A percentile compares a stretch with the other conserved stretches of the same genome.
Conservation (phyloP, 2,797 vertebrate genomes). For the Lagothrix lagotricha region DNA sequence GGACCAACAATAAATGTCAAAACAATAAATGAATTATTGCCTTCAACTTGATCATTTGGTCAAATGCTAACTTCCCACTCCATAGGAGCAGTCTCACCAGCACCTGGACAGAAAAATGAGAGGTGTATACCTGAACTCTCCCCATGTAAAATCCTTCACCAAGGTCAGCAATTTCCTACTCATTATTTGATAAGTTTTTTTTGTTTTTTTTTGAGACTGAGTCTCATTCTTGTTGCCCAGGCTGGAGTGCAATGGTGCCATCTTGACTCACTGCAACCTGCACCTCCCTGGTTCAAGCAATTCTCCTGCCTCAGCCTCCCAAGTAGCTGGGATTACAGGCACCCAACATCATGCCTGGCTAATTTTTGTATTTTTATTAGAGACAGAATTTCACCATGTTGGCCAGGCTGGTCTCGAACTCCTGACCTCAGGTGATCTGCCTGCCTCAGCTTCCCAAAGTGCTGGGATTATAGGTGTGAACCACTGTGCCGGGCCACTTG, state of each 20-base stretch:
- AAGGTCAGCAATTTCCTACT: background rate
- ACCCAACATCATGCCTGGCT: background rate
- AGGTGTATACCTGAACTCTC: background rate
- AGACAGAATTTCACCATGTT: background rate
- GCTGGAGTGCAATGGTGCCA: background rate
- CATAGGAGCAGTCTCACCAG: background rate
- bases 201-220: background rate
- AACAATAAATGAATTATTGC: conserved; percentile 68
- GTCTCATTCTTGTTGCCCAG: background rate
- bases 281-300: background rate
- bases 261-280: background rate
- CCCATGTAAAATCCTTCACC: background rate
- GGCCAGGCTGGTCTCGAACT: background rate
- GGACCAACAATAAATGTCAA: conserved; percentile 70
- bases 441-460: background rate
- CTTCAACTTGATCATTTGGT: conserved; percentile 61
- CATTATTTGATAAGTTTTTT: background rate
- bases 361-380: background rate
- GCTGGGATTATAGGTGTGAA: background rate
- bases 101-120: conserved; percentile 14
- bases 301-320: background rate
- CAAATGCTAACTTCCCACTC: conserved; percentile 35
- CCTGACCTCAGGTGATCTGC: background rate
- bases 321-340: background rate
- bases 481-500: accelerated